Evolutionary conservation across 2,113 vertebrate species (phyloP), one percentile per base, ranked within the genome.

Genomic region (Aspidoscelis tigris): DNA sequence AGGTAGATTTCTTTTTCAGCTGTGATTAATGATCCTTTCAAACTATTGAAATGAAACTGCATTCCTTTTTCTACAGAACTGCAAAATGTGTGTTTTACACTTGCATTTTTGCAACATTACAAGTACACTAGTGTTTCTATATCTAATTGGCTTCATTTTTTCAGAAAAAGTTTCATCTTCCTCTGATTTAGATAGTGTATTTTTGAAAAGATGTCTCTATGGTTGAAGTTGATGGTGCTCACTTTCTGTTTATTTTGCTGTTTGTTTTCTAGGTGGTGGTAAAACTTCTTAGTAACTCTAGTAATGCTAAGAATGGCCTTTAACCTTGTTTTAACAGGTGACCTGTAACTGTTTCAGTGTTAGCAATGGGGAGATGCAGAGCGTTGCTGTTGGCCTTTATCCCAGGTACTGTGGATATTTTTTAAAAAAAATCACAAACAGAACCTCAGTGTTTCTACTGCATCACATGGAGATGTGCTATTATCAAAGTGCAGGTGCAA

Each of bases 331-430:
- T 95, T 93, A 58, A 91, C 96, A 99, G 99, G 96, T 99, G 93
- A 98, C 97, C 66, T 98, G 98, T 94, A 99, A 99, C 95, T 98
- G 98, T 92, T 99, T 99, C 94, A 98, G 97, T 93, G 97, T 99
- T 95, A 98, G 98, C 92, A 97, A 99, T n/a, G 97, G 96, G 24
- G 99, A 99, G 95, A 97, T 99, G 95, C 97, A 98, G 93, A 98
- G 98, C 95, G 94, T 98, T 87, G 98, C 97, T 90, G 97, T 99
- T 88, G 99, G 98, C 85, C 96, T 99, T 1, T 99, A 99, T 95
- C 98, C 98, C 88, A 99, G 98, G 99, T 99, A 97, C 73, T 89
- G 84, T 77, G 85, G 86, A 93, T 73, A 83, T 86, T 90, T 58
- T 61, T 61, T 18, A 16, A 4, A 61, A 61, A 61, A 61, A 61